Evolutionary conservation across 2,797 vertebrate species (phyloP), one percentile per base, ranked within the genome.

Genomic region (Pygocentrus nattereri): DNA sequence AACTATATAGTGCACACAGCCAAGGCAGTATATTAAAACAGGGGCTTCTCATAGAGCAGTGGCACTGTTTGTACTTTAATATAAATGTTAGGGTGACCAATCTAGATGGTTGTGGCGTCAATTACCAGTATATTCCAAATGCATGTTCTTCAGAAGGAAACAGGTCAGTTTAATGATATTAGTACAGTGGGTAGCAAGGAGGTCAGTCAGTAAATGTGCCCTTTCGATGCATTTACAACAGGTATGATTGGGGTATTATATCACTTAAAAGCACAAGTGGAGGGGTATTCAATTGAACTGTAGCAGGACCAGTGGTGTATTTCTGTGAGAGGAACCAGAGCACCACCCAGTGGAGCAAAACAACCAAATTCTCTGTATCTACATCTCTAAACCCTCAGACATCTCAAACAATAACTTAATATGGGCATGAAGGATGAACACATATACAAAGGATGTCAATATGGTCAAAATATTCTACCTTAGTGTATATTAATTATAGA

Each of bases 341-440:
- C 70, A 31, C 83, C 85, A 78, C 52, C 85, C 59, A 74, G 77
- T 84, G 85, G 83, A 30, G 2, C 0, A 12, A 34, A 41, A n/a
- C 44, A 64, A n/a, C 21, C 41, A 11, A 67, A 41, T 27, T 18
- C 16, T 12, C 0, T 18, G 16, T 50, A 44, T 44, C 41, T 1
- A 50, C 18, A 19, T 18, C 18, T 50, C 49, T 50, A 16, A 50
- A 56, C 15, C 21, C 41, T 44, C 8, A 44, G 41, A 10, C 10
- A 44, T 10, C 41, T 44, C 6, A 12, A 44, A 44, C 10, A 44
- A 44, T 44, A 44, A 44, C 10, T 12, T 44, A 12, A 56, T 18
- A 21, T 56, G 54, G 49, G 3, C 18, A 56, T n/a, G 2, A 0
- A 12, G 6, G 11, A 11, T 58, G n/a, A 23, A 25, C 8, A 58